phyloP scores from a whole-genome alignment of 92 coral and sea anemone genomes.

The Ricordea florida region DNA sequence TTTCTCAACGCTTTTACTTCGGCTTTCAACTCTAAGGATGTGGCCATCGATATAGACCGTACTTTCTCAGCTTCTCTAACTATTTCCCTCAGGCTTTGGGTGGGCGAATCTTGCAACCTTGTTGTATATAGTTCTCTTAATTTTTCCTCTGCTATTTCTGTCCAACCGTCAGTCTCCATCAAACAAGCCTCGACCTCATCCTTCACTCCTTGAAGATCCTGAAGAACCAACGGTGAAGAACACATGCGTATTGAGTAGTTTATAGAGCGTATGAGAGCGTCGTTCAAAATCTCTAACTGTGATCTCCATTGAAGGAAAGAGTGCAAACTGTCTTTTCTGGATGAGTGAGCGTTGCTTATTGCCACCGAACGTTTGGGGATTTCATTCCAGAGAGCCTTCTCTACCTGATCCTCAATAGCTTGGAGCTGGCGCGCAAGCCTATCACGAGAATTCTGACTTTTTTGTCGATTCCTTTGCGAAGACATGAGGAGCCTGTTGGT shows the following conservation, averaged over 20 bases:
- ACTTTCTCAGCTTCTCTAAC: conserved; percentile 69
- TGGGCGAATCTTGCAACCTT: neutral
- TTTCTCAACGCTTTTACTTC: conserved; percentile 64
- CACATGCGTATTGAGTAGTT: neutral
- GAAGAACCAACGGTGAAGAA: neutral
- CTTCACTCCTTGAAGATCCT: conserved; percentile 61
- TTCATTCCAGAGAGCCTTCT: neutral
- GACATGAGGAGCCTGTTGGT: conserved; percentile 3
- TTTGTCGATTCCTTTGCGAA: neutral
- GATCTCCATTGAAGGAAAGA: conserved; percentile 65
- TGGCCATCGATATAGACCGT: conserved; percentile 40
- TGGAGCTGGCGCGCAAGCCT: conserved; percentile 2
- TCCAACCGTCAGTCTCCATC: conserved; percentile 52
- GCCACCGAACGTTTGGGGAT: neutral
- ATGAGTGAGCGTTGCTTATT: neutral
- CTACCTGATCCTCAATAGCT: neutral
- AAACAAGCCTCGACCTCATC: conserved; percentile 62
- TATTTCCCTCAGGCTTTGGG: conserved; percentile 30
- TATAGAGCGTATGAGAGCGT: conserved; percentile 16
- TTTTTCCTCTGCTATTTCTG: conserved; percentile 48
- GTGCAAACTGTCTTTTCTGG: neutral
- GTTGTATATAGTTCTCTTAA: conserved; percentile 20
- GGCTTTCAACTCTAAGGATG: conserved; percentile 71
- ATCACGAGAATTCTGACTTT: neutral
- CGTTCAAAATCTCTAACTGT: conserved; percentile 59